Percentiles rank a stretch among this genome's conserved stretches.
These are phyloP conservation scores for Digitonthophagus gazella DNA, from an alignment of 2,888 invertebrate species.

Conservation along the genomic window DNA sequence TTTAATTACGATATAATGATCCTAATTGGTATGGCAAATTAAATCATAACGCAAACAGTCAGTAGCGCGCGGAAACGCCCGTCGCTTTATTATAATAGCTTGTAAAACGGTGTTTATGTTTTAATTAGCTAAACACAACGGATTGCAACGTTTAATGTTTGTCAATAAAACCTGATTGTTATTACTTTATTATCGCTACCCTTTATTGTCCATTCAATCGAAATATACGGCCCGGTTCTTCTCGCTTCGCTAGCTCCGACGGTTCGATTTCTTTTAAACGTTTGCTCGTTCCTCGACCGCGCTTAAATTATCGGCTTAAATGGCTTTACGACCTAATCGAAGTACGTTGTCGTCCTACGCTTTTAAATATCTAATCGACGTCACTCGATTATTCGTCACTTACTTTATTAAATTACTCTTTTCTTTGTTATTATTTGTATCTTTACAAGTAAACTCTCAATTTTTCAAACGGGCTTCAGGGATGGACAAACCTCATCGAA, in stretches of 20 bases:
- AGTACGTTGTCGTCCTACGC: not conserved
- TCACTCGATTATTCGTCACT: no score
- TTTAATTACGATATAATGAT: constrained; percentile 22
- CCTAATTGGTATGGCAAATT: constrained; percentile 16
- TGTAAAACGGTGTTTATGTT: constrained; percentile 27
- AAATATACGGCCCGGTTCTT: not conserved
- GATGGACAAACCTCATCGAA: no score
- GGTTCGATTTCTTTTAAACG: not conserved
- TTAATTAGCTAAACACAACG: constrained; percentile 26
- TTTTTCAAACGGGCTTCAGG: no score
- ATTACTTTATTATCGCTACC: constrained; percentile 25
- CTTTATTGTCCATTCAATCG: constrained; percentile 23
- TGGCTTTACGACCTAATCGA: not conserved
- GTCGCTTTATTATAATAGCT: constrained; percentile 23
- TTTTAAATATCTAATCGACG: not conserved
- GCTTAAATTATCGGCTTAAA: not conserved
- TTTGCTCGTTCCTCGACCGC: not conserved
- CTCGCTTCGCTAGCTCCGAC: not conserved
- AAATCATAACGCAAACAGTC: constrained; percentile 13
- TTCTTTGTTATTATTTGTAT: no score
- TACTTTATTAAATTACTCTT: no score
- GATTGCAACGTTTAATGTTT: constrained; percentile 24
- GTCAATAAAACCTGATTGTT: constrained; percentile 28
- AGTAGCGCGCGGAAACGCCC: constrained; percentile 1
- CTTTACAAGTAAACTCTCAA: no score